Percentiles rank a stretch among this genome's conserved stretches.
These are phyloP conservation scores for Clistopyga incitator DNA, from an alignment of 2,888 invertebrate species.

Conservation along the genomic window DNA sequence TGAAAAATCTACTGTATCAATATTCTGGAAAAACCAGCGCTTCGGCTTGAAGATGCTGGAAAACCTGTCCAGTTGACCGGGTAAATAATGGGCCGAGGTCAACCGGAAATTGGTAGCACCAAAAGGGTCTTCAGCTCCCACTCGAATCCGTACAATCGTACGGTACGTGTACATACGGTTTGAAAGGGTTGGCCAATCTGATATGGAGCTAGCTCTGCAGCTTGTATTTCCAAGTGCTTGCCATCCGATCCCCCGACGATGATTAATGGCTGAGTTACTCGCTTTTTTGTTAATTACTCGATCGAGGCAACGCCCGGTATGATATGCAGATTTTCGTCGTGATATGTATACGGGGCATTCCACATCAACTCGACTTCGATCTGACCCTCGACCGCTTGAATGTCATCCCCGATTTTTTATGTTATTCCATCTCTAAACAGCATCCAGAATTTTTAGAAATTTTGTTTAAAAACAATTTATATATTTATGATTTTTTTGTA, in stretches of 20 bases:
- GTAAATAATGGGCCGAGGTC: slow-evolving; percentile 54
- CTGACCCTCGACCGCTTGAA: too few relatives aligned
- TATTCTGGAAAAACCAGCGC: not conserved
- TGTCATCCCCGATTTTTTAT: too few relatives aligned
- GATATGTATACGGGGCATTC: too few relatives aligned
- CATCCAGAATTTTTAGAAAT: too few relatives aligned
- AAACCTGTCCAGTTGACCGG: slow-evolving; percentile 16
- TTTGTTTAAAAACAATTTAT: too few relatives aligned
- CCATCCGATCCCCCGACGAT: slow-evolving; percentile 59
- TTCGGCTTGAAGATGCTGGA: slow-evolving; percentile 17
- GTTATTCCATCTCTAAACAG: too few relatives aligned
- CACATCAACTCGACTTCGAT: too few relatives aligned
- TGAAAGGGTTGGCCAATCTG: slow-evolving; percentile 82
- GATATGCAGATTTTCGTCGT: slow-evolving; percentile 82
- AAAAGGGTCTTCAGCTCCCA: slow-evolving; percentile 69
- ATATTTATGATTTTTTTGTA: too few relatives aligned
- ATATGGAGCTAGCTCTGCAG: slow-evolving; percentile 72
- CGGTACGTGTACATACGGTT: slow-evolving; percentile 58
- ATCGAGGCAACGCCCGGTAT: slow-evolving; percentile 81
- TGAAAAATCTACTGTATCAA: not conserved
- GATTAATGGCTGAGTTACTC: slow-evolving; percentile 68
- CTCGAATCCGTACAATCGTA: slow-evolving; percentile 48
- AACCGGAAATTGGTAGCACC: slow-evolving; percentile 71
- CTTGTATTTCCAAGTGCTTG: slow-evolving; percentile 67
- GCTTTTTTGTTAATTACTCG: slow-evolving; percentile 66